phyloP scores from a whole-genome alignment of 2,797 vertebrate species.

The Chelmon rostratus region DNA sequence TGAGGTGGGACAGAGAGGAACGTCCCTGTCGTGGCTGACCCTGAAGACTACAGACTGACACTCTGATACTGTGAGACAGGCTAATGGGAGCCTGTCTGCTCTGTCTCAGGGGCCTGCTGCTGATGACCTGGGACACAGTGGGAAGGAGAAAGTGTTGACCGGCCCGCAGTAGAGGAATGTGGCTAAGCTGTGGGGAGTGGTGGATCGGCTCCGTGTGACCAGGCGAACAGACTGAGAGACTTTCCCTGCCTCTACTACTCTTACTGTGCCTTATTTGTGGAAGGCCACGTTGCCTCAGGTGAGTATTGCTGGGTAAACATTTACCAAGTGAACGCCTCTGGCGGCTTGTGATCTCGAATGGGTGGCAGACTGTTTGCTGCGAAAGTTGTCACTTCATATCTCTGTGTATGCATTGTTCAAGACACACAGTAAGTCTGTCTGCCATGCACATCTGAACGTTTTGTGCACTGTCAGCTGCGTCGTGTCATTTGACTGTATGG shows the following conservation, averaged over 20 bases:
- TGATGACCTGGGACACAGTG: conserved; percentile 52
- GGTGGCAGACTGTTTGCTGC: conserved; percentile 48
- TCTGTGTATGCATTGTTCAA: neutral
- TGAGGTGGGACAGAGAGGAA: conserved; percentile 42
- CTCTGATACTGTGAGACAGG: neutral
- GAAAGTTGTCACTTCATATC: conserved; percentile 42
- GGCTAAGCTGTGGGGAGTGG: conserved; percentile 59
- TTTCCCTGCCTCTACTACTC: conserved; percentile 18
- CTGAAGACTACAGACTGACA: conserved; percentile 33
- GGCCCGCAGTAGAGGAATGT: conserved; percentile 65
- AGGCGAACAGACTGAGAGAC: conserved; percentile 30
- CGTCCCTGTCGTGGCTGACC: conserved; percentile 24
- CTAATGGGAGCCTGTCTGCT: conserved; percentile 40
- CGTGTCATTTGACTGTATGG: conserved; percentile 50
- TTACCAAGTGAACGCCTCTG: conserved; percentile 75
- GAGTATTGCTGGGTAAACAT: conserved; percentile 81
- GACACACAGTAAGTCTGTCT: neutral
- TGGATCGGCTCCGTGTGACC: conserved; percentile 60
- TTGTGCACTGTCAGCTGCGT: neutral
- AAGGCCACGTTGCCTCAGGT: conserved; percentile 64
- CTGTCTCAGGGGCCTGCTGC: conserved; percentile 22
- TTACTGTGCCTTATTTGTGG: conserved; percentile 16
- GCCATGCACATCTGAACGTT: neutral
- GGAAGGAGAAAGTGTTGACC: conserved; percentile 45
- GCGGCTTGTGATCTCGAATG: conserved; percentile 45